A percentile compares a stretch with the other conserved stretches of the same genome.
These are phyloP conservation scores for Peromyscus attwateri DNA, from an alignment of 2,797 vertebrate genomes.

Conservation along the genomic window DNA sequence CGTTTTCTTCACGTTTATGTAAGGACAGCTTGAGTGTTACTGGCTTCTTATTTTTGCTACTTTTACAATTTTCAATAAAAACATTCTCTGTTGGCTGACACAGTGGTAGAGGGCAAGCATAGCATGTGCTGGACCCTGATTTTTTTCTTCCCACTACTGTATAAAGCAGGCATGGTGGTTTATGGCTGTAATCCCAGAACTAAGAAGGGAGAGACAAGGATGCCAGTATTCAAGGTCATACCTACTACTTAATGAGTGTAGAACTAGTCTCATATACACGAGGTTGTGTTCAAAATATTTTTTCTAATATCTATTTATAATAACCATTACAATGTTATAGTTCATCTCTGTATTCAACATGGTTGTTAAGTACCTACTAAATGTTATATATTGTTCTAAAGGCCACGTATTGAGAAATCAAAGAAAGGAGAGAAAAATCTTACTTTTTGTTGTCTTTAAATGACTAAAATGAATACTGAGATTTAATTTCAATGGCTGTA, in stretches of 20 bases:
- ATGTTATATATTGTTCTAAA: neutral
- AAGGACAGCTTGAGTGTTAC: neutral
- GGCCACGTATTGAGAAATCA: neutral
- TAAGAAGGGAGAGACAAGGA: neutral
- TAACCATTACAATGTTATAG: neutral
- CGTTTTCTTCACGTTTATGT: neutral
- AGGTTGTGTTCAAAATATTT: too few species aligned
- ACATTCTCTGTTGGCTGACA: neutral
- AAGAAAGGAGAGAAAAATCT: neutral
- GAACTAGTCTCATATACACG: neutral
- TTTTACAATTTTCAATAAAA: neutral
- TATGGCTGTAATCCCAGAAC: neutral
- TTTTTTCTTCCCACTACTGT: neutral
- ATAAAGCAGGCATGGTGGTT: neutral
- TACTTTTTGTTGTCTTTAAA: neutral
- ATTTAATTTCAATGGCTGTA: neutral
- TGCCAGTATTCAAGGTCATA: neutral
- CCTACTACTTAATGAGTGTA: neutral
- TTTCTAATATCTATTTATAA: neutral
- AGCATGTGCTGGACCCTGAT: neutral
- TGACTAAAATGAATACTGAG: neutral
- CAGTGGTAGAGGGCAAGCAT: neutral
- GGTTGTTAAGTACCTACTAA: neutral
- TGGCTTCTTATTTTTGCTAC: neutral
- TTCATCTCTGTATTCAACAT: neutral